Percentiles rank a stretch among this genome's conserved stretches.
Conservation (phyloP, 2,888 invertebrate genomes). For the Drosophila paramelanica region DNA sequence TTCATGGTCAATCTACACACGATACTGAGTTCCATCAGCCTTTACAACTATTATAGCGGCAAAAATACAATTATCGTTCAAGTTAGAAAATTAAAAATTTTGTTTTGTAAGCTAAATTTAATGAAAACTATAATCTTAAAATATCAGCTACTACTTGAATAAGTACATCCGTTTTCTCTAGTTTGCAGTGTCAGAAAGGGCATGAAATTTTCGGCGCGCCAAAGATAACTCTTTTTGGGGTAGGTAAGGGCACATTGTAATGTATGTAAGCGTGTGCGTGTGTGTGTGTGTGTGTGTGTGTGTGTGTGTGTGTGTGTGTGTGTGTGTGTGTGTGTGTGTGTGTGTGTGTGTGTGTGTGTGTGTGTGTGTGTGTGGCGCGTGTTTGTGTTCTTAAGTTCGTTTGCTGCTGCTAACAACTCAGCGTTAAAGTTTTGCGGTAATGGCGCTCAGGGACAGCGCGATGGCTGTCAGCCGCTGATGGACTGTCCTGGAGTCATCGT, state of each 20-base stretch:
- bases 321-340: conserved; percentile 37
- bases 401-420: conserved; percentile 69
- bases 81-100: too few species aligned
- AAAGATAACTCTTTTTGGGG: conserved; percentile 7
- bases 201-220: neutral
- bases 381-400: conserved; percentile 77
- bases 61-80: too few species aligned
- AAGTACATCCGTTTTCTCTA: neutral
- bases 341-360: conserved; percentile 24
- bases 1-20: too few species aligned
- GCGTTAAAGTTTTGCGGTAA: conserved; percentile 80
- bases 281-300: conserved; percentile 33
- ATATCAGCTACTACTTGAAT: too few species aligned
- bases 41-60: too few species aligned
- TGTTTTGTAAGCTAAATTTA: too few species aligned
- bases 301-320: conserved; percentile 72
- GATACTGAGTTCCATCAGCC: too few species aligned
- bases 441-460: conserved; percentile 71
- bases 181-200: neutral
- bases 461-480: conserved; percentile 58
- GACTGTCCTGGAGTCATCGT: conserved; percentile 57
- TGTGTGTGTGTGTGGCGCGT: conserved; percentile 56
- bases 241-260: conserved; percentile 32
- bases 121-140: too few species aligned
- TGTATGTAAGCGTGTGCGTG: conserved; percentile 19